A percentile compares a stretch with the other conserved stretches of the same genome.
Evolutionary conservation across 2,797 vertebrate species (phyloP).

Genomic region (Mallotus villosus): DNA sequence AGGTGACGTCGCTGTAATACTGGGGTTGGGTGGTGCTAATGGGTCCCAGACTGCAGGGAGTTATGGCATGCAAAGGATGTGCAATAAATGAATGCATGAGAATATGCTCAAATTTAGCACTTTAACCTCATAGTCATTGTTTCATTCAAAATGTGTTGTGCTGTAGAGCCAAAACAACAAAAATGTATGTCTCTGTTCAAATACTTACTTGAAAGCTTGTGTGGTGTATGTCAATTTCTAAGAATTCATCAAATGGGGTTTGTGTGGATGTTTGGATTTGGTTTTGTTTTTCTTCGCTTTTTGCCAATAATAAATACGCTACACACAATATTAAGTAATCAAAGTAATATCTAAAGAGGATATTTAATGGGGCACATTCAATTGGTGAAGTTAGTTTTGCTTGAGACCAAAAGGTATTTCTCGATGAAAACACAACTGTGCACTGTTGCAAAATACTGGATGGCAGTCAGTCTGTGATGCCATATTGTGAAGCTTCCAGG

Average conservation of each 20-base stretch:
- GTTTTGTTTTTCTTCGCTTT: neutral
- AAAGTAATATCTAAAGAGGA: too few species aligned
- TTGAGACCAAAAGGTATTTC: neutral
- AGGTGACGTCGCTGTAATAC: too few species aligned
- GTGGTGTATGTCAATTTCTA: too few species aligned
- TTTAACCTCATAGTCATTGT: neutral
- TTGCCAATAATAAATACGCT: too few species aligned
- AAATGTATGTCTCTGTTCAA: too few species aligned
- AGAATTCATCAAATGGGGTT: neutral
- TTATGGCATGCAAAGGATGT: too few species aligned
- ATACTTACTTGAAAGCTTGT: too few species aligned
- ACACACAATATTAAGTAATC: too few species aligned
- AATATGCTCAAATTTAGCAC: too few species aligned
- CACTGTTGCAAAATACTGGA: neutral
- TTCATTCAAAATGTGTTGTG: neutral
- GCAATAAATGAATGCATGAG: too few species aligned
- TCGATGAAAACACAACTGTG: neutral
- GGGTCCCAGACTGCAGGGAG: too few species aligned
- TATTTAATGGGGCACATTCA: neutral
- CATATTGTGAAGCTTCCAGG: constrained; percentile 20
- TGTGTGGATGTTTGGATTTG: neutral
- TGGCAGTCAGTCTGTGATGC: constrained; percentile 27
- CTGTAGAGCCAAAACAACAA: neutral
- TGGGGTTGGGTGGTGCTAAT: too few species aligned
- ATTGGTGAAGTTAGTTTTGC: neutral